Percentiles rank a stretch among this genome's conserved stretches.
These are phyloP conservation scores for Theristicus caerulescens DNA, from an alignment of 2,113 vertebrate species.

Conservation along the genomic window DNA sequence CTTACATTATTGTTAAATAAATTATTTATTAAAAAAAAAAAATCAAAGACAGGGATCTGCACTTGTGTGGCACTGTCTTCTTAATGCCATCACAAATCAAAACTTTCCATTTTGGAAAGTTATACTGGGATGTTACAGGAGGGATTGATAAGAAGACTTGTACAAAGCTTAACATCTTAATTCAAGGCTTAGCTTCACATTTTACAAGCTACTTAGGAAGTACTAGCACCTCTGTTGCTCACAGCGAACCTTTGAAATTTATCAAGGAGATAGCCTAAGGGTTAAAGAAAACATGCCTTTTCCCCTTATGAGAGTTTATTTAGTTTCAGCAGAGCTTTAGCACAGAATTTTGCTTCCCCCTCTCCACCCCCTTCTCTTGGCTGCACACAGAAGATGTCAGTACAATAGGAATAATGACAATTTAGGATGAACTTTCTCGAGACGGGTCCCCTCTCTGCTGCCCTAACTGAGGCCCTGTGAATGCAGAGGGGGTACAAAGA, in stretches of 20 bases:
- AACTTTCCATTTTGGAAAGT: background rate
- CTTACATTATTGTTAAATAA: background rate
- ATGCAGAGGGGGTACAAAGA: background rate
- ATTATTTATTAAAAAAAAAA: background rate
- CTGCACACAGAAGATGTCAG: background rate
- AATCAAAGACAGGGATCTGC: background rate
- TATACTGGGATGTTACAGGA: background rate
- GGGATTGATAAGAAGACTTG: background rate
- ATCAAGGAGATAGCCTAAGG: slow-evolving; percentile 3
- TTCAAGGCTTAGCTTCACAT: slow-evolving; percentile 18
- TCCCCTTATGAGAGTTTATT: background rate
- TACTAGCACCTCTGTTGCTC: background rate
- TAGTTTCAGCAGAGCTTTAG: background rate
- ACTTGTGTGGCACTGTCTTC: background rate
- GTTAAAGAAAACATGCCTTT: background rate
- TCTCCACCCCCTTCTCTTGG: background rate
- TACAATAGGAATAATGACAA: background rate
- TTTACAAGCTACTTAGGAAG: slow-evolving; percentile 14
- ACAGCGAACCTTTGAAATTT: slow-evolving; percentile 19
- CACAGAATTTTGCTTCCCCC: background rate
- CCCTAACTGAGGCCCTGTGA: background rate
- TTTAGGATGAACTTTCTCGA: background rate
- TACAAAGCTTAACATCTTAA: slow-evolving; percentile 18
- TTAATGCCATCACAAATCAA: background rate
- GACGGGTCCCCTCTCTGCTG: background rate